Conservation (phyloP, 1,140 invertebrate genomes). For the Lepidurus arcticus region DNA sequence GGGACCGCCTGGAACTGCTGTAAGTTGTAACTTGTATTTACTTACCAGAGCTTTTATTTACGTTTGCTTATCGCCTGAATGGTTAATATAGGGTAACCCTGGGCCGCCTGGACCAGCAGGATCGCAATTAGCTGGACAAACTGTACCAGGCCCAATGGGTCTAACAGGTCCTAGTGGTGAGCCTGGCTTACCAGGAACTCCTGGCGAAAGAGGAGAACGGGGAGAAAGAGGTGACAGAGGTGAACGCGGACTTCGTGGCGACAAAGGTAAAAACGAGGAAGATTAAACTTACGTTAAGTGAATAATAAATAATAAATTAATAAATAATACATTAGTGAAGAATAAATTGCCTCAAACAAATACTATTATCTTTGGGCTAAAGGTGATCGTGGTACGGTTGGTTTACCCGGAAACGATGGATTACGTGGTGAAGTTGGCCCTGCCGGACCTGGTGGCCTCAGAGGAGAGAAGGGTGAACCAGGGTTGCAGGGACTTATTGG, state of each 20-base stretch:
- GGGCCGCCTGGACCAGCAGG: constrained; percentile 43
- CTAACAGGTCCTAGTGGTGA: constrained; percentile 44
- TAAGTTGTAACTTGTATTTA: constrained; percentile 29
- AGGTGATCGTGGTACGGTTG: constrained; percentile 37
- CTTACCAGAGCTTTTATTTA: background rate
- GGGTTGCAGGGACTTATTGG: constrained; percentile 38
- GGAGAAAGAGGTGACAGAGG: constrained; percentile 45
- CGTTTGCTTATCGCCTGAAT: background rate
- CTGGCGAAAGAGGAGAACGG: constrained; percentile 36
- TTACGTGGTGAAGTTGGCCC: constrained; percentile 42
- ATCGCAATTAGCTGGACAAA: constrained; percentile 8
- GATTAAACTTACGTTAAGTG: background rate
- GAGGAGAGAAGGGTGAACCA: constrained; percentile 39
- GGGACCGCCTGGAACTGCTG: constrained; percentile 36
- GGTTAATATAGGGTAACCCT: constrained; percentile 36
- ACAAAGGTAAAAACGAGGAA: background rate
- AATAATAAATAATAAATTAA: background rate
- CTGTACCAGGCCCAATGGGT: constrained; percentile 45
- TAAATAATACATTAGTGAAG: background rate
- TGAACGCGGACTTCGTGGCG: constrained; percentile 33
- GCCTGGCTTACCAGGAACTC: constrained; percentile 36
- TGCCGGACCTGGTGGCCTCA: constrained; percentile 46
- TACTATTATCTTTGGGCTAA: background rate
- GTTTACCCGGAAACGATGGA: constrained; percentile 27
- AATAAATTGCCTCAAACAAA: background rate